Base-by-base conservation (phyloP, 2,113 vertebrate species). In the Pitta sordida region DNA sequence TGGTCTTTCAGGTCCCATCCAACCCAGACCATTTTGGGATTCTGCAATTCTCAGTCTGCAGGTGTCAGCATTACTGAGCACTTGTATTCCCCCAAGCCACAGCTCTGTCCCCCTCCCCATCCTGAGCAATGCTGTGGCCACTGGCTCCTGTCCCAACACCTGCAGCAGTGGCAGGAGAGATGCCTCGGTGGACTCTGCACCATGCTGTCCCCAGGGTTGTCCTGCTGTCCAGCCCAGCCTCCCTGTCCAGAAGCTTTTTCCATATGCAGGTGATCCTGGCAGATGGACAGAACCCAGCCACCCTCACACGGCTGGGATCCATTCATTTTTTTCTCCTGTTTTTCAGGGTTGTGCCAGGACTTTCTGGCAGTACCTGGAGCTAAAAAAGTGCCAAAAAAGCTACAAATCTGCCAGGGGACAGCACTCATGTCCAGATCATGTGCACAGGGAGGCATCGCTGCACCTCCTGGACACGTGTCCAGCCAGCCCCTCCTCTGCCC, bases 241-340 rank as follows among this genome's bases (percentile, higher is more conserved):
- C 55, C 39, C 39, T 10, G 13, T 24, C 37, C 53, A 32, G 67
- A 63, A 65, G 46, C 32, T 21, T 32, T 88, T 86, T 94, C 86
- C 91, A 85, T 62, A 51, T 39, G 85, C 73, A 84, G 82, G 59
- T 53, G 67, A 84, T 44, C 22, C 87, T 79, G 73, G 62, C 82
- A 74, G 49, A 51, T 32, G 67, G 39, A 52, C 36, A 41, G 36
- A 84, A 52, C 52, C 60, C 84, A 58, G 92, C 79, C 84, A 80
- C 91, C 76, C 91, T 51, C 39, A 4, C 3, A 0, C 2, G 1
- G 37, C 48, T 64, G 36, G 59, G 17, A 77, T 36, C 69, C 83
- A 48, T 77, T 55, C 41, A 22, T 82, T 84, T 55, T 71, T 52
- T 63, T 46, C 69, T 64, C 34, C 60, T 79, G 43, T 53, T 77